Evolutionary conservation across 2,888 invertebrate species (phyloP), one percentile per base, ranked within the genome.

Genomic region (Resseliella maxima): DNA sequence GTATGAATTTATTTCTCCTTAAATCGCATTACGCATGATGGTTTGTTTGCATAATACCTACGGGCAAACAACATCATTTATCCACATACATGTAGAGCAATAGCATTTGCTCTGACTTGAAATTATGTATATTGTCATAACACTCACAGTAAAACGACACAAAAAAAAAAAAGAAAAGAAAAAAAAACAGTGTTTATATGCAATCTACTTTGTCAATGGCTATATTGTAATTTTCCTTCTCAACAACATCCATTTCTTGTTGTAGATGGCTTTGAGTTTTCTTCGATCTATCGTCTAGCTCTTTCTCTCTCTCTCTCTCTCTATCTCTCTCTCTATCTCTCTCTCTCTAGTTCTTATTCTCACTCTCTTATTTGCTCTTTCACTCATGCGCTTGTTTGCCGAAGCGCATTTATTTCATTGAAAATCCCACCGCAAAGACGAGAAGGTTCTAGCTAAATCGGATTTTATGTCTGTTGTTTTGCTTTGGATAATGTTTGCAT

Each of bases 1-100:
- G 72, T 72, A 72, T 72, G 72, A 83, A 83, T 83, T 83, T 83
- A 83, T 83, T 83, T 83, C 83, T 2, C 24, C 12, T 83, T 83
- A 83, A 83, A 83, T 83, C 83, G 83, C 38, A 83, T 83, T 83
- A 83, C 83, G 83, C 36, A 83, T 83, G 83, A 83, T 36, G 83
- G 83, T 83, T 83, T 83, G 83, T 83, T 83, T 83, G 83, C 83
- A 83, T 83, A 83, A 83, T 83, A 83, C 83, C 83, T 83, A 38
- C 83, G 38, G 83, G 83, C 83, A n/a, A n/a, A n/a, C n/a, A 12
- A 83, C 83, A 83, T 5, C 72, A 72, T 72, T 72, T 72, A 72
- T 72, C 31, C 72, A 72, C 35, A 8, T 31, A 72, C 72, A 72
- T 31, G 59, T 31, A 72, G 12, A 5, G 72, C 27, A 15, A 72